A percentile compares a stretch with the other conserved stretches of the same genome.
Conservation (phyloP, 2,113 vertebrate genomes). For the Calyptommatus sinebrachiatus region DNA sequence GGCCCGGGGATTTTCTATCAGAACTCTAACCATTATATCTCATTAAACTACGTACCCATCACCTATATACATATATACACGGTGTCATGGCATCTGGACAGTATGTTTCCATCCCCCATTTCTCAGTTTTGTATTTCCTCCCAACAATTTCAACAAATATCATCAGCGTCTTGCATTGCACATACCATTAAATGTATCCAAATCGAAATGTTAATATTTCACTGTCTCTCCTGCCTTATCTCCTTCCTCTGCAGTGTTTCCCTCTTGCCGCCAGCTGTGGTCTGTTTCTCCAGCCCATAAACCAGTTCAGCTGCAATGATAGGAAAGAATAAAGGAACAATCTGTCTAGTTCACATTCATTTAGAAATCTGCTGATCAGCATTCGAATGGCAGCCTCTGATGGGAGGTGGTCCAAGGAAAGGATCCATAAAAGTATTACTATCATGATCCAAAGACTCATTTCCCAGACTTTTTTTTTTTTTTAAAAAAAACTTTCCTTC, state of each 20-base stretch:
- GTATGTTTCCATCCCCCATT: too few species aligned
- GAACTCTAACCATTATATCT: too few species aligned
- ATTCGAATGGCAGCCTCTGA: conserved; percentile 39
- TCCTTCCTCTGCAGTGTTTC: not conserved
- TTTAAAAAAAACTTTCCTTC: not conserved
- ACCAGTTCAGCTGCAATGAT: conserved; percentile 22
- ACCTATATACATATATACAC: too few species aligned
- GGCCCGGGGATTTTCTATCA: too few species aligned
- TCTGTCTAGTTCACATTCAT: conserved; percentile 55
- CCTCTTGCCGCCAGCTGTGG: not conserved
- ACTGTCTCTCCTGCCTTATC: too few species aligned
- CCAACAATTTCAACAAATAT: too few species aligned
- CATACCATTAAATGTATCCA: too few species aligned
- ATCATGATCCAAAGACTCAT: conserved; percentile 37
- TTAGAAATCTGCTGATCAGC: conserved; percentile 39
- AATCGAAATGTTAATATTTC: too few species aligned
- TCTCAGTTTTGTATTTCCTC: too few species aligned
- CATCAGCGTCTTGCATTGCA: too few species aligned
- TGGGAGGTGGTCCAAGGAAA: conserved; percentile 45
- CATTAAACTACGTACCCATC: too few species aligned
- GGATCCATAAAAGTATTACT: conserved; percentile 52
- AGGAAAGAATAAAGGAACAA: conserved; percentile 30
- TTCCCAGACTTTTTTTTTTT: conserved; percentile 5
- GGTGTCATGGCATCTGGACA: too few species aligned
- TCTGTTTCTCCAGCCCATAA: conserved; percentile 25